phyloP scores from a whole-genome alignment of 2,888 invertebrate genomes.

The Meteorus colon region DNA sequence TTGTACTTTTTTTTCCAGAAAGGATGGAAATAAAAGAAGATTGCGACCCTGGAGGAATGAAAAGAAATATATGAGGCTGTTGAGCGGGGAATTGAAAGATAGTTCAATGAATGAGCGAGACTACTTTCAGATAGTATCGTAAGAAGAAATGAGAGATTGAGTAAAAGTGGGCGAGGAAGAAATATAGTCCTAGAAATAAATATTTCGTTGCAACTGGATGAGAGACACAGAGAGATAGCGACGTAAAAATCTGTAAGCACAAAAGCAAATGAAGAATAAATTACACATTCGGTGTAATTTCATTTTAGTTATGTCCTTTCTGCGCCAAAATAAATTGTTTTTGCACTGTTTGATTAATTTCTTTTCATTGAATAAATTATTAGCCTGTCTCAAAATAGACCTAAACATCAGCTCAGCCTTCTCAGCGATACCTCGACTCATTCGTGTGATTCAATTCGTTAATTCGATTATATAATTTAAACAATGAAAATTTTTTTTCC shows the following conservation, averaged over 20 bases:
- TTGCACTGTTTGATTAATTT: slow-evolving; percentile 65
- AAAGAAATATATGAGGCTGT: not conserved
- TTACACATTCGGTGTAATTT: slow-evolving; percentile 68
- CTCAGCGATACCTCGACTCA: not conserved
- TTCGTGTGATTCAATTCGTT: slow-evolving; percentile 15
- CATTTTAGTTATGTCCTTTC: slow-evolving; percentile 52
- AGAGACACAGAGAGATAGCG: slow-evolving; percentile 68
- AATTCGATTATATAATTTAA: slow-evolving; percentile 11
- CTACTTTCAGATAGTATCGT: not conserved
- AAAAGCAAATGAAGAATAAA: slow-evolving; percentile 70
- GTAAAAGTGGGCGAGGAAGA: not conserved
- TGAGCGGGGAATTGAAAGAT: not conserved
- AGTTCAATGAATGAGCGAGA: not conserved
- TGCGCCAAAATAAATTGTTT: slow-evolving; percentile 64
- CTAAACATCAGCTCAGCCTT: slow-evolving; percentile 12
- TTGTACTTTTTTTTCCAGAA: not conserved
- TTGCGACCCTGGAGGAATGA: not conserved
- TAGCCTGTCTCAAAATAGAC: slow-evolving; percentile 53
- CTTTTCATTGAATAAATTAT: slow-evolving; percentile 46
- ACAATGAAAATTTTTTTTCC: slow-evolving; percentile 14
- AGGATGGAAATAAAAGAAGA: not conserved
- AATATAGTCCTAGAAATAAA: slow-evolving; percentile 25
- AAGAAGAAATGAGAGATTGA: not conserved
- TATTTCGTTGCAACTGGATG: slow-evolving; percentile 35
- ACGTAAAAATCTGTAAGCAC: slow-evolving; percentile 74